Evolutionary conservation across 2,888 invertebrate genomes (phyloP).

Genomic region (Leptothorax acervorum): DNA sequence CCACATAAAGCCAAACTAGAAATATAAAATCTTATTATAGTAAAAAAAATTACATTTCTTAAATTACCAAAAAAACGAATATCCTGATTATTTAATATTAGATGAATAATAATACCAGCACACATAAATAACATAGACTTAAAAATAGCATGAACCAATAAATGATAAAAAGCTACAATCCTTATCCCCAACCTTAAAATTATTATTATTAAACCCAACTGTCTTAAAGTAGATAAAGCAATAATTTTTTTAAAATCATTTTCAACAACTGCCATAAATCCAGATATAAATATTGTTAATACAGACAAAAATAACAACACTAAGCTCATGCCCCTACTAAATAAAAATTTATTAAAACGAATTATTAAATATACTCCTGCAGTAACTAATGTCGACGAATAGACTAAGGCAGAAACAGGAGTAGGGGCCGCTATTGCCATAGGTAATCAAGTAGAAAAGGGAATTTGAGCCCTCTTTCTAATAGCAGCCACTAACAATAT

Average conservation of each 20-base stretch:
- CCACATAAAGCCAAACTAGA: not conserved
- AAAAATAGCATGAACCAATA: conserved; percentile 91
- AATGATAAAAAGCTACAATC: conserved; percentile 90
- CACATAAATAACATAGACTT: conserved; percentile 82
- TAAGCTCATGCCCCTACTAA: too few relatives aligned
- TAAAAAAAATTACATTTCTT: not conserved
- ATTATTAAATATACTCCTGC: too few relatives aligned
- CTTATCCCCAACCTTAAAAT: conserved; percentile 87
- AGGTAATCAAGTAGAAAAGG: too few relatives aligned
- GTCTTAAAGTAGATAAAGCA: not conserved
- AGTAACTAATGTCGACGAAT: too few relatives aligned
- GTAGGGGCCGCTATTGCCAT: too few relatives aligned
- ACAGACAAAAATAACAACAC: conserved; percentile 68
- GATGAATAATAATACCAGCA: not conserved
- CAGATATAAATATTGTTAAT: conserved; percentile 47
- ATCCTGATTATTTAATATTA: not conserved
- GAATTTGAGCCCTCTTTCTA: too few relatives aligned
- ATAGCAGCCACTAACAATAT: too few relatives aligned
- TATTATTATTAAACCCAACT: conserved; percentile 90
- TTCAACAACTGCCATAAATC: conserved; percentile 88
- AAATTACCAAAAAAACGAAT: not conserved
- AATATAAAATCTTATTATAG: not conserved
- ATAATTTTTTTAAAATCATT: conserved; percentile 91
- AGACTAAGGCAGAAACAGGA: too few relatives aligned
- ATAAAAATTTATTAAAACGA: too few relatives aligned